A percentile compares a stretch with the other conserved stretches of the same genome.
phyloP scores from a whole-genome alignment of 2,888 invertebrate species.

The Dysmachus trigonus region DNA sequence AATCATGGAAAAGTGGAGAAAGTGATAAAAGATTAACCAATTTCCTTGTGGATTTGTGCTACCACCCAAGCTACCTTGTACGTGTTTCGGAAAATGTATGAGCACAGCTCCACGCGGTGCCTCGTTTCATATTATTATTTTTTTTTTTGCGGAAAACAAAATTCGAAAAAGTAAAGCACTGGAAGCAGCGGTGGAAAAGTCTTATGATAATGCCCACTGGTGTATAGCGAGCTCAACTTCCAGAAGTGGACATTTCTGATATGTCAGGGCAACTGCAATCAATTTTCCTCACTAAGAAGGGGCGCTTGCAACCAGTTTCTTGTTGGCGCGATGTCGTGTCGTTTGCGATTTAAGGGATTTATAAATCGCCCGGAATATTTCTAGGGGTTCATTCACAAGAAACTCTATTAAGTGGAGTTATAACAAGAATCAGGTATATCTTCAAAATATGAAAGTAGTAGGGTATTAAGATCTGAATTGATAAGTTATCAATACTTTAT shows the following conservation, averaged over 20 bases:
- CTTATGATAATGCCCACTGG: neutral
- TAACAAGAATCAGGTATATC: too few species aligned
- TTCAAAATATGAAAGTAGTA: neutral
- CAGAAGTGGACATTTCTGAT: conserved; percentile 17
- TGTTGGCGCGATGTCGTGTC: neutral
- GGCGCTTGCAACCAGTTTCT: neutral
- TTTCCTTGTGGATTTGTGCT: conserved; percentile 44
- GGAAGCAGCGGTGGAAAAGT: neutral
- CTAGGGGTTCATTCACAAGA: neutral
- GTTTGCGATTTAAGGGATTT: neutral
- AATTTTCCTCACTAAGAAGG: neutral
- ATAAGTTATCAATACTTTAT: neutral
- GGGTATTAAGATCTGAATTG: neutral
- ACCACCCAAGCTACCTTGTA: conserved; percentile 11
- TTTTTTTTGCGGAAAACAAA: neutral
- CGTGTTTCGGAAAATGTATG: conserved; percentile 41
- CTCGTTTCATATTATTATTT: conserved; percentile 14
- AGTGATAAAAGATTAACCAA: conserved; percentile 49
- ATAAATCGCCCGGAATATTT: neutral
- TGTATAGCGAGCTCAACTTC: neutral
- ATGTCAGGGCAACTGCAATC: conserved; percentile 37
- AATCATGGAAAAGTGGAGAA: conserved; percentile 32
- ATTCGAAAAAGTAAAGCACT: neutral
- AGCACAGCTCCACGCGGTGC: conserved; percentile 16
- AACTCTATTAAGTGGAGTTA: neutral